A percentile compares a stretch with the other conserved stretches of the same genome.
phyloP scores from a whole-genome alignment of 2,113 vertebrate genomes.

The Lepidothrix coronata region DNA sequence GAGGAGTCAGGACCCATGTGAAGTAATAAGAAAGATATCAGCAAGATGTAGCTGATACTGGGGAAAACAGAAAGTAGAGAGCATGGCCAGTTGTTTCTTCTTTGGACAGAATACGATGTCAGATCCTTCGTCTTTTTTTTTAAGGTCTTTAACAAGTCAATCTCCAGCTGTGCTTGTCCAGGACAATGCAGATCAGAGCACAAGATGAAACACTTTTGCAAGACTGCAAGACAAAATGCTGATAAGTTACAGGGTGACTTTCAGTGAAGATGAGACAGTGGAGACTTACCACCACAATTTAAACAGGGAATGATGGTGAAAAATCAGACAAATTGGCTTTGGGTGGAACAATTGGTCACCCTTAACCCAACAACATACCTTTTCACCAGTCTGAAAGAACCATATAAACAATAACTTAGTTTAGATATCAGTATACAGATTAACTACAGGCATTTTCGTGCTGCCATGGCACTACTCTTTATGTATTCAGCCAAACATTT shows the following conservation, averaged over 20 bases:
- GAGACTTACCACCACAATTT: neutral
- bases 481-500: neutral
- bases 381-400: neutral
- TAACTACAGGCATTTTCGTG: neutral
- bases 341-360: neutral
- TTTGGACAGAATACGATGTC: neutral
- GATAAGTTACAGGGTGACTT: neutral
- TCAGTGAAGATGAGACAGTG: neutral
- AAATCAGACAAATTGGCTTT: neutral
- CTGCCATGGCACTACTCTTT: neutral
- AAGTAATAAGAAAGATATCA: accelerated
- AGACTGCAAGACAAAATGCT: neutral
- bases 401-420: neutral
- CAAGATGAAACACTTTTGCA: neutral
- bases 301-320: neutral
- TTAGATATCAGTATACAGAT: neutral
- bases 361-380: neutral
- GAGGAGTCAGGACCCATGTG: neutral
- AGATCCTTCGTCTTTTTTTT: neutral
- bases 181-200: neutral
- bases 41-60: neutral
- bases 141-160: neutral
- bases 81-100: neutral
- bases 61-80: neutral
- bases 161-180: neutral